phyloP scores from a whole-genome alignment of 2,113 vertebrate species.

The Vanacampus margaritifer region DNA sequence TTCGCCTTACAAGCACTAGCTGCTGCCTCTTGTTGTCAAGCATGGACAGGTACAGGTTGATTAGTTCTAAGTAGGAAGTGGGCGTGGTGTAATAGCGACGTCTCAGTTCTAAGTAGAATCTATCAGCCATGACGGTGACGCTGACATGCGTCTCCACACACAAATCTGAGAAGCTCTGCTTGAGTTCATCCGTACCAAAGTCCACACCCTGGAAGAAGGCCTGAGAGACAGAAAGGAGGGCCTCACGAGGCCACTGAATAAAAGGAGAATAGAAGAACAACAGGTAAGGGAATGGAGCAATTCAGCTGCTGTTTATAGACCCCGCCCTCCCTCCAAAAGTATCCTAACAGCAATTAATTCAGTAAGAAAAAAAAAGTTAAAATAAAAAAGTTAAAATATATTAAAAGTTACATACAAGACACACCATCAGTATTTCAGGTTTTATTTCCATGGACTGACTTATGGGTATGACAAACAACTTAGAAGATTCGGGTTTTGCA shows the following conservation, averaged over 20 bases:
- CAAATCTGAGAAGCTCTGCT: slow-evolving; percentile 77
- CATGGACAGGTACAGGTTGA: slow-evolving; percentile 83
- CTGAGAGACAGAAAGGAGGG: slow-evolving; percentile 78
- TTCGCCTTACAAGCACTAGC: slow-evolving; percentile 68
- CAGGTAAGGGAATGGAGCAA: background rate
- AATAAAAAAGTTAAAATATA: too few species aligned
- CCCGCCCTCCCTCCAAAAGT: background rate
- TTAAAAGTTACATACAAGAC: background rate
- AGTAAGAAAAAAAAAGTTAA: background rate
- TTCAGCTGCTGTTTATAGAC: background rate
- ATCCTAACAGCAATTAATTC: too few species aligned
- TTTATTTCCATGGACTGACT: background rate
- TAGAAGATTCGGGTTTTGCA: background rate
- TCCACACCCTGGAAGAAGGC: slow-evolving; percentile 77
- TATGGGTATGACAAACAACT: background rate
- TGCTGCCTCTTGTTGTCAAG: slow-evolving; percentile 75
- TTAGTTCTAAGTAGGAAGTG: slow-evolving; percentile 85
- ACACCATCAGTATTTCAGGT: too few species aligned
- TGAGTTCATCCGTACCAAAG: slow-evolving; percentile 72
- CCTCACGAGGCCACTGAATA: slow-evolving; percentile 79
- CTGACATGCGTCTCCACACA: slow-evolving; percentile 82
- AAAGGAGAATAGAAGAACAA: background rate
- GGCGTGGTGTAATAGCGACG: slow-evolving; percentile 81
- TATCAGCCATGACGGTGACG: slow-evolving; percentile 78
- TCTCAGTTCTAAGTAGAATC: slow-evolving; percentile 78